Evolutionary conservation across 2,888 invertebrate species (phyloP).

Genomic region (Limnephilus lunatus): DNA sequence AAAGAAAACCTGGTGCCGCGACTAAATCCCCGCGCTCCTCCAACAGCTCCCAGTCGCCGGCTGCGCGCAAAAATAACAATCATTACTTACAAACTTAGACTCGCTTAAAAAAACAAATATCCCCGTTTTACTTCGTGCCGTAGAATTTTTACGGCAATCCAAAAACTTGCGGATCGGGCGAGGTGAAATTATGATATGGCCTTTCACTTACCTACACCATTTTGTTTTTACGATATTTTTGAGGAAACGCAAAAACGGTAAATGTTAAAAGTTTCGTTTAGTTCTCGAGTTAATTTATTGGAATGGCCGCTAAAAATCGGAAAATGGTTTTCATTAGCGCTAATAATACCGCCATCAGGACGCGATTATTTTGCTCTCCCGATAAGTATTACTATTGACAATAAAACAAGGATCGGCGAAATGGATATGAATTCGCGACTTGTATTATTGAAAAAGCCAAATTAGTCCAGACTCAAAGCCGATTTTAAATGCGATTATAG

Average conservation of each 20-base stretch:
- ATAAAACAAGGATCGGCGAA: background rate
- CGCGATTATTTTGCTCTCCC: background rate
- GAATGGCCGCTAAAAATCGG: background rate
- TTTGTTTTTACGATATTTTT: conserved; percentile 43
- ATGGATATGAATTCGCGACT: background rate
- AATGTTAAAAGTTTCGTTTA: conserved; percentile 24
- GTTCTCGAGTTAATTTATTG: conserved; percentile 26
- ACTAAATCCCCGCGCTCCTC: background rate
- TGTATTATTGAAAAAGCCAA: background rate
- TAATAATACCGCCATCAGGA: background rate
- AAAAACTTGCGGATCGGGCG: background rate
- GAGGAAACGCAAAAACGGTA: conserved; percentile 19
- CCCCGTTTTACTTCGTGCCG: conserved; percentile 3
- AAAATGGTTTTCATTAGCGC: background rate
- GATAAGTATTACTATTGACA: background rate
- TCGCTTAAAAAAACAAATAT: background rate
- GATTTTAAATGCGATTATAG: background rate
- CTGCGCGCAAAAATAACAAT: background rate
- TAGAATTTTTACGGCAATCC: background rate
- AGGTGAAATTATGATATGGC: conserved; percentile 24
- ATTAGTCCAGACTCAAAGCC: background rate
- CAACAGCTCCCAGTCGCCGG: background rate
- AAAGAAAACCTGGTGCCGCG: conserved; percentile 50
- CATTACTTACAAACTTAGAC: background rate
- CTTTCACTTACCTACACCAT: conserved; percentile 34